Conservation (phyloP, 2,113 vertebrate genomes). For the Sula dactylatra region DNA sequence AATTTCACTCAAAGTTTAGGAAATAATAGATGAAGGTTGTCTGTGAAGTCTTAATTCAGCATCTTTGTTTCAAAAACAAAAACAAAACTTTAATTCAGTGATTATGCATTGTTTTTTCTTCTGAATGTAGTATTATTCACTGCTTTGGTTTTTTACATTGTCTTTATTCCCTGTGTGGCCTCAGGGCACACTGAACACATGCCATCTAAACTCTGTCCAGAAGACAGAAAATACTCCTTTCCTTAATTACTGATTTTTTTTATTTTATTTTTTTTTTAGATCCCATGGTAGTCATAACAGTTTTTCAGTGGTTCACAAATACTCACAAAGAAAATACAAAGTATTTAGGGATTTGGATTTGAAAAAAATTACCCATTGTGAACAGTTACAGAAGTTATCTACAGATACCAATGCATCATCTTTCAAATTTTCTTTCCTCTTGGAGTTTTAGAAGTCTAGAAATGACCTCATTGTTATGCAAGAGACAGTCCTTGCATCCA, state of each 20-base stretch:
- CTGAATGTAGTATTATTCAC: neutral
- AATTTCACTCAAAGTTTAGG: neutral
- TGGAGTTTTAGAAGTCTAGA: neutral
- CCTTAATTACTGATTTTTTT: neutral
- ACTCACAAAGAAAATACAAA: neutral
- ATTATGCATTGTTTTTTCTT: neutral
- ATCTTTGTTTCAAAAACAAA: neutral
- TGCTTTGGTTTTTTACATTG: neutral
- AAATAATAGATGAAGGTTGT: neutral
- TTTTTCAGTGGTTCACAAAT: neutral
- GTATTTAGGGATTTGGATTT: neutral
- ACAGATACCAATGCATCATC: neutral
- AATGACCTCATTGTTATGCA: neutral
- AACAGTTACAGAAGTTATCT: neutral
- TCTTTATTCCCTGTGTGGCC: neutral
- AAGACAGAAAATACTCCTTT: neutral
- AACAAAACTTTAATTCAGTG: neutral
- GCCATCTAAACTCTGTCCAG: neutral
- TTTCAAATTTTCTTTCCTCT: neutral
- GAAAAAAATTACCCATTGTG: neutral
- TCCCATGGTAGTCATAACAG: accelerated
- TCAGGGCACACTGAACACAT: neutral
- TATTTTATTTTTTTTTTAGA: neutral
- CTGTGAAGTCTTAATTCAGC: neutral
- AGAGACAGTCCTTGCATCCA: neutral